Evolutionary conservation across 2,797 vertebrate genomes (phyloP).

Genomic region (Pteronotus mesoamericanus): DNA sequence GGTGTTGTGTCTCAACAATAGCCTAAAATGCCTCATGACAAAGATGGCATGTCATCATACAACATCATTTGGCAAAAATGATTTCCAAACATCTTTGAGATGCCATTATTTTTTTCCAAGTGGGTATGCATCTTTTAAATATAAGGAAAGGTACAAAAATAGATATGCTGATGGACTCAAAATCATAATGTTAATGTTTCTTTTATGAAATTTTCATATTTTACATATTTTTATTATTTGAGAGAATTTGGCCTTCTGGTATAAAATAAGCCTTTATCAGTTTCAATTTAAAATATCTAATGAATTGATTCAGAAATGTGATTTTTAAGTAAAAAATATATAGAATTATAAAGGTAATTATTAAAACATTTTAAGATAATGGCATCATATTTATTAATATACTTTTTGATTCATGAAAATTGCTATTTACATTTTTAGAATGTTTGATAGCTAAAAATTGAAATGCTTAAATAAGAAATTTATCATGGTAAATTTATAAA

Average conservation of each 20-base stretch:
- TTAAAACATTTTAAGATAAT: neutral
- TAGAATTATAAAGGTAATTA: neutral
- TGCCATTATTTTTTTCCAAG: neutral
- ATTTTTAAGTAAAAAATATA: neutral
- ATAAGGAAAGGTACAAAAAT: neutral
- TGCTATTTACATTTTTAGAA: neutral
- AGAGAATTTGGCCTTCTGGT: neutral
- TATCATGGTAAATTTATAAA: neutral
- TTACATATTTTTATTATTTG: neutral
- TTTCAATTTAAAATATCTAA: neutral
- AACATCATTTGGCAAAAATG: neutral
- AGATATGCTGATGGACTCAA: neutral
- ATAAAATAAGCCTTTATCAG: neutral
- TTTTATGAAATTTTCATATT: neutral
- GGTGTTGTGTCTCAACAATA: neutral
- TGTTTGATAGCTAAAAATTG: neutral
- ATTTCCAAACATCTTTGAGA: neutral
- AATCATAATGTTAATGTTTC: neutral
- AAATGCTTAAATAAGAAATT: neutral
- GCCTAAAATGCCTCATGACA: neutral
- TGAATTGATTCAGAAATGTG: neutral
- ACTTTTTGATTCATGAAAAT: neutral
- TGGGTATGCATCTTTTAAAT: neutral
- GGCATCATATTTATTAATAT: neutral
- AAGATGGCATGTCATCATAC: neutral